phyloP scores from a whole-genome alignment of 1,140 invertebrate genomes.

The Arion vulgaris region DNA sequence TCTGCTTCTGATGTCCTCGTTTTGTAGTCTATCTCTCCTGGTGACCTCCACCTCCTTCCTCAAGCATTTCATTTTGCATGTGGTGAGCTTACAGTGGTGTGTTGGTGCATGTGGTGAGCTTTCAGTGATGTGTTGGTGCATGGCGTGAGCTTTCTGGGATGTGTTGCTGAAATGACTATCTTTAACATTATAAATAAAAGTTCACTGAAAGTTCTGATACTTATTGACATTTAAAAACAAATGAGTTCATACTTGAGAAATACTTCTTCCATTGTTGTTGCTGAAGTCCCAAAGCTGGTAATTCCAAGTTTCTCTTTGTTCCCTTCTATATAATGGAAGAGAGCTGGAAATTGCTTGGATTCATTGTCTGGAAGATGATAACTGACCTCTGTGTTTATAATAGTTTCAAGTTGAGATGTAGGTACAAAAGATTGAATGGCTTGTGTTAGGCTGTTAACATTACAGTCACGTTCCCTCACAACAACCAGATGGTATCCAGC shows the following conservation, averaged over 20 bases:
- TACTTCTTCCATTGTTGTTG: slow-evolving; percentile 89
- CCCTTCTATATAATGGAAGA: slow-evolving; percentile 80
- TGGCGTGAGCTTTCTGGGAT: no score
- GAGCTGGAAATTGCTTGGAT: slow-evolving; percentile 65
- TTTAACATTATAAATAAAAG: no score
- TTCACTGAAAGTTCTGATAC: no score
- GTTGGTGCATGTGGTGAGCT: no score
- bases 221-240: no score
- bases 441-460: slow-evolving; percentile 70
- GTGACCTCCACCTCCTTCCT: no score
- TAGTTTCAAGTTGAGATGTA: slow-evolving; percentile 62
- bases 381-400: slow-evolving; percentile 67
- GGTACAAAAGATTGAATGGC: slow-evolving; percentile 56
- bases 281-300: slow-evolving; percentile 83
- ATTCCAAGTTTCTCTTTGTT: slow-evolving; percentile 78
- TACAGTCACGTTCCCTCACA: slow-evolving; percentile 72
- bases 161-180: no score
- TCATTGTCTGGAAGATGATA: slow-evolving; percentile 70
- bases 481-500: slow-evolving; percentile 70
- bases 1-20: no score
- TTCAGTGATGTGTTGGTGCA: no score
- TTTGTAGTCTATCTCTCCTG: no score
- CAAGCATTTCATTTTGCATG: no score
- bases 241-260: slow-evolving; percentile 82
- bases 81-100: no score